Evolutionary conservation across 2,888 invertebrate species (phyloP), one percentile per base, ranked within the genome.

Genomic region (Marronus borbonicus): DNA sequence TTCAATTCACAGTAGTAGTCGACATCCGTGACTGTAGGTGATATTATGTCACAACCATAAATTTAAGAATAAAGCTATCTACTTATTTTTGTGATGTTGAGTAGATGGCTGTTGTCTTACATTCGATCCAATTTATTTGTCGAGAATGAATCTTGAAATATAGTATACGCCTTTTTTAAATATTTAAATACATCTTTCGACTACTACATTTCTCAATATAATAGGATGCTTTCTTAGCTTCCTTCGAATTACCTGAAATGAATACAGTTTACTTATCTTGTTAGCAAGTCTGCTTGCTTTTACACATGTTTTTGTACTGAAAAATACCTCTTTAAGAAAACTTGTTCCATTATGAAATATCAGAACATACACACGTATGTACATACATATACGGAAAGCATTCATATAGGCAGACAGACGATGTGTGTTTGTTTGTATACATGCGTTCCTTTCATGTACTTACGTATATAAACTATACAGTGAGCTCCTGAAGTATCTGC

Each of bases 231-330:
- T 74, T 74, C 72, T 60, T 44, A 74, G 60, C 72, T 74, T 60
- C 72, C 72, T 60, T 24, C 14, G 60, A 60, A 74, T 74, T 74
- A 74, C 60, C 58, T 74, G 72, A 74, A 74, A 74, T 28, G 72
- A 60, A 60, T 31, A 60, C 44, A 44, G 72, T 74, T 74, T 74
- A 44, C 60, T 49, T 74, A 60, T 14, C 14, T 39, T 60, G 24
- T 74, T 74, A 74, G 39, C 49, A 74, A 20, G 72, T 74, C 44
- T 60, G 44, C 58, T 17, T 60, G 20, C 17, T 74, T 74, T 74
- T 60, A 74, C 72, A 60, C 60, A 55, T 74, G 28, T 55, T 74
- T 72, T 74, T 74, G 72, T 74, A 44, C 50, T 68, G 52, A 50
- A 68, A 68, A 68, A 68, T 68, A 62, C 28, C 28, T 62, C 62